Percentiles rank a stretch among this genome's conserved stretches.
Evolutionary conservation across 2,888 invertebrate species (phyloP).

Genomic region (Caradrina kadenii): DNA sequence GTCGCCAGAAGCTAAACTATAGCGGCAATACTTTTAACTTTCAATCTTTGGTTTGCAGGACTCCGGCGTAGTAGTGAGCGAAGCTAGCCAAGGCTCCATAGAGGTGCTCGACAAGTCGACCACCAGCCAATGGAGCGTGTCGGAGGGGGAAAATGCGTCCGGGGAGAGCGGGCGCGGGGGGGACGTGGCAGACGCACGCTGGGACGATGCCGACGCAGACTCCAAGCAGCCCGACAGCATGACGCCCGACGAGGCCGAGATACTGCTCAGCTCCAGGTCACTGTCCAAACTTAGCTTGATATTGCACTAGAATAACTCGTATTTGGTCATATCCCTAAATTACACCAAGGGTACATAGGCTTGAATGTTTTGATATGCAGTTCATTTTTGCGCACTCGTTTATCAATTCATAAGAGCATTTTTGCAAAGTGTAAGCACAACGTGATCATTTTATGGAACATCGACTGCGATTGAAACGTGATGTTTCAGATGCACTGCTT

Average conservation of each 20-base stretch:
- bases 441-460: conserved; percentile 16
- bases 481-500: conserved; percentile 32
- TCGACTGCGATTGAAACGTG: conserved; percentile 18
- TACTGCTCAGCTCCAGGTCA: conserved; percentile 96
- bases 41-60: conserved; percentile 74
- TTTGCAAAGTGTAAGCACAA: conserved; percentile 7
- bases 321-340: conserved; percentile 14
- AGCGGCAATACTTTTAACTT: neutral
- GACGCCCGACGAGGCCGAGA: conserved; percentile 97
- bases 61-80: conserved; percentile 89
- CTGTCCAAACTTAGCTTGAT: neutral
- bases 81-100: conserved; percentile 89
- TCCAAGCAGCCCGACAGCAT: conserved; percentile 88
- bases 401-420: conserved; percentile 4
- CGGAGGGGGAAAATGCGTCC: conserved; percentile 88
- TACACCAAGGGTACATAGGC: conserved; percentile 3
- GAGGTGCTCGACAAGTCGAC: conserved; percentile 90
- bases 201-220: conserved; percentile 75
- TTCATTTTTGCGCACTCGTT: conserved; percentile 17
- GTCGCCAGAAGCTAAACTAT: neutral
- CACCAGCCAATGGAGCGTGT: conserved; percentile 90
- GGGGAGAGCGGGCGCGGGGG: conserved; percentile 83
- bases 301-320: conserved; percentile 14
- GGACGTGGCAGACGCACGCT: conserved; percentile 66
- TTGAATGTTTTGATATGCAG: conserved; percentile 1